Conservation (phyloP, 2,113 vertebrate genomes). For the Empidonax alnorum region DNA sequence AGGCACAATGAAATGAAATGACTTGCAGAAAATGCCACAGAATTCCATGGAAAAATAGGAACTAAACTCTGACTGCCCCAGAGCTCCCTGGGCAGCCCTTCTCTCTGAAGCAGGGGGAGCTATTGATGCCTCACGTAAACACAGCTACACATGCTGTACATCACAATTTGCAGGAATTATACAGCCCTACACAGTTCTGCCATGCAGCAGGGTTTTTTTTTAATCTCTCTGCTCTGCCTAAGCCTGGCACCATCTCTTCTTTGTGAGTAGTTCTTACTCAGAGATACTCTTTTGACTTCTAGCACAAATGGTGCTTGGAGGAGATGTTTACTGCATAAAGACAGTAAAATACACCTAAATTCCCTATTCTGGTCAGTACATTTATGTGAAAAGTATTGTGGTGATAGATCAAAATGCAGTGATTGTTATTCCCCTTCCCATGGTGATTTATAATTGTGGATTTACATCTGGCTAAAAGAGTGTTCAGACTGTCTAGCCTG, state of each 20-base stretch:
- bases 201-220: neutral
- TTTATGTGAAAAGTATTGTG: constrained; percentile 31
- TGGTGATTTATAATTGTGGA: constrained; percentile 43
- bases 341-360: neutral
- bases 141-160: neutral
- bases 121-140: fast-evolving
- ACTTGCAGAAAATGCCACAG: constrained; percentile 34
- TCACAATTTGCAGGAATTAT: neutral
- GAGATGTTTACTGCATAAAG: neutral
- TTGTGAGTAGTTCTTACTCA: neutral
- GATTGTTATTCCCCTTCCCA: neutral
- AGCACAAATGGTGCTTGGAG: neutral
- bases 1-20: constrained; percentile 28
- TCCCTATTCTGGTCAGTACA: constrained; percentile 18
- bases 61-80: neutral
- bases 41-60: neutral
- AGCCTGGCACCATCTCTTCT: neutral
- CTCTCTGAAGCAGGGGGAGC: neutral
- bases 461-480: constrained; percentile 41
- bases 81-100: neutral
- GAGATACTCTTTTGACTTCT: neutral
- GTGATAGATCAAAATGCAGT: constrained; percentile 40
- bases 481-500: constrained; percentile 16
- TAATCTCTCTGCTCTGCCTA: neutral
- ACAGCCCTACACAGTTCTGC: neutral